Evolutionary conservation across 2,797 vertebrate species (phyloP), one percentile per base, ranked within the genome.

Genomic region (Halcyon chelicuti): DNA sequence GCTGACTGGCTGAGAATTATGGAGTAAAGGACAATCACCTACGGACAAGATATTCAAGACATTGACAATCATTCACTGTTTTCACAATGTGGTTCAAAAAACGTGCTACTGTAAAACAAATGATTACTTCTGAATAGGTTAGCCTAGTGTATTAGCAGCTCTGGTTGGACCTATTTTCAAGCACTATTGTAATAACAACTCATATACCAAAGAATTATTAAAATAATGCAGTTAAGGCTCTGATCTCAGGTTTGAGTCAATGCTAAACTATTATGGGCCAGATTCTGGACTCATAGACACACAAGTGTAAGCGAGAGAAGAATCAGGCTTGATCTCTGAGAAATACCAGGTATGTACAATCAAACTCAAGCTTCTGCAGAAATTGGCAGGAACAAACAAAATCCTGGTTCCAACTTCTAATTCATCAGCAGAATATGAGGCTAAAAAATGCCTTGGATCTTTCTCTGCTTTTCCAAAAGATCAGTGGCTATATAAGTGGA

Each of bases 11-110:
- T 98, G 99, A 97, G 98, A 98, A 98, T 98, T 98, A 98, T 98
- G 98, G 91, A 98, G 98, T 97, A 98, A 98, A 97, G 98, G 98
- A 97, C 96, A 98, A 98, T 98, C 98, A 98, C 99, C 99, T 99
- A 99, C 0, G 98, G 97, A 98, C 98, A 98, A 94, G 98, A 98
- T 92, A 98, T 97, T 98, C 96, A 96, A 98, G 97, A 98, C 79
- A 98, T 98, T 96, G 94, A 98, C 91, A 97, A 95, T 98, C 97
- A 98, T 97, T 97, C 92, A 97, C 75, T 87, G 96, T 73, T 96
- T 90, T 91, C 76, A 94, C 89, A 98, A 91, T 3, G 61, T 96
- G 96, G 92, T 97, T 89, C 90, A 92, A 98, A 97, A 95, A 97
- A 97, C 62, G 96, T 94, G 96, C 66, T 97, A 94, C 87, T 96